Conservation (phyloP, 2,797 vertebrate genomes). For the Acanthopagrus latus region DNA sequence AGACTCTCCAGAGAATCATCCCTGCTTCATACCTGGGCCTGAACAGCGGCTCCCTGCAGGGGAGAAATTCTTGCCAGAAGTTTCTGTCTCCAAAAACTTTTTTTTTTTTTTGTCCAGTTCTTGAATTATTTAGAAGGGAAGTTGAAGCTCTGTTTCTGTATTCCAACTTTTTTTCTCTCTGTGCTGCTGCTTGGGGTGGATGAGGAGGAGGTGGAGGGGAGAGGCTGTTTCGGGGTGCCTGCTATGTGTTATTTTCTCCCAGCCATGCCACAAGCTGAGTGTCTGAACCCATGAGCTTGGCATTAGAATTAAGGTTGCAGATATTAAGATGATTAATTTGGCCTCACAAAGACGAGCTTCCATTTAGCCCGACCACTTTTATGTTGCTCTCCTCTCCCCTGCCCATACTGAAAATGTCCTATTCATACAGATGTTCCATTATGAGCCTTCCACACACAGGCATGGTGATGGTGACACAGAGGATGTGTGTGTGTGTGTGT, state of each 20-base stretch:
- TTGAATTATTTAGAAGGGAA: conserved; percentile 80
- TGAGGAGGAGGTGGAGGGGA: conserved; percentile 27
- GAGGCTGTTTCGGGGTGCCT: conserved; percentile 24
- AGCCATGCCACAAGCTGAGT: conserved; percentile 51
- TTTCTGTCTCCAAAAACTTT: conserved; percentile 60
- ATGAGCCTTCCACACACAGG: conserved; percentile 47
- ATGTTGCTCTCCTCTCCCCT: conserved; percentile 40
- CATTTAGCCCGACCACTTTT: conserved; percentile 48
- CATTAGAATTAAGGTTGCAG: conserved; percentile 54
- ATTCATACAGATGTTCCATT: conserved; percentile 68
- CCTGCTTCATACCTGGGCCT: conserved; percentile 47
- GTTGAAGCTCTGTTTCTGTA: conserved; percentile 52
- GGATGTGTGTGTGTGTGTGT: conserved; percentile 2
- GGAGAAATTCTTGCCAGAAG: conserved; percentile 51
- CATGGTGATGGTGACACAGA: conserved; percentile 38
- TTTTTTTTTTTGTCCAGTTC: conserved; percentile 53
- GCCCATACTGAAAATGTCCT: conserved; percentile 53
- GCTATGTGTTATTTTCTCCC: conserved; percentile 36
- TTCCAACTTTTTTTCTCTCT: conserved; percentile 57
- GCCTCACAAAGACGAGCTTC: conserved; percentile 39
- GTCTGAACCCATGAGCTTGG: conserved; percentile 45
- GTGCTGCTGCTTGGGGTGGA: conserved; percentile 16
- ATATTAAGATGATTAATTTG: conserved; percentile 73
- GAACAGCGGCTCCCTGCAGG: conserved; percentile 38
- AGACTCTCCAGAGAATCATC: conserved; percentile 52